These are phyloP conservation scores for Ctenochaetus hawaiiensis DNA, from an alignment of 2,797 vertebrate genomes.

Conservation along the genomic window DNA sequence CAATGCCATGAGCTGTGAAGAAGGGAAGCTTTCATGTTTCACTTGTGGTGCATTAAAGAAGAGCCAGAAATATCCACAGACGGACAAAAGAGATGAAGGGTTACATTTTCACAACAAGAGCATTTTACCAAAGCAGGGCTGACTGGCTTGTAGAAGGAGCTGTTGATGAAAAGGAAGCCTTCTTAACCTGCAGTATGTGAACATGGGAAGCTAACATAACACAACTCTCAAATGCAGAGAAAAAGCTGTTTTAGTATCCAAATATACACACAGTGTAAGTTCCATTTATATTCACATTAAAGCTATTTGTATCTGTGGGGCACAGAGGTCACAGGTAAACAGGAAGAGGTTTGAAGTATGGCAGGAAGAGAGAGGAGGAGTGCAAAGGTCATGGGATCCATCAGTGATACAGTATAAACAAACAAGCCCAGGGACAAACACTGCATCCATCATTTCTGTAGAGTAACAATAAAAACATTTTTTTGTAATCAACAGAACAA, in stretches of 20 bases:
- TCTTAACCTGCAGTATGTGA: neutral
- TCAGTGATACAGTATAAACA: conserved; percentile 41
- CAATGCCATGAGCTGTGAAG: conserved; percentile 6
- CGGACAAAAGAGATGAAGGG: neutral
- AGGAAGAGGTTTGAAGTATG: conserved; percentile 55
- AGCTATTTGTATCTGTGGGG: conserved; percentile 8
- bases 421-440: conserved; percentile 44
- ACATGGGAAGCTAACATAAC: conserved; percentile 16
- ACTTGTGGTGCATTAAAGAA: conserved; percentile 14
- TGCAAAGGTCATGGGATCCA: conserved; percentile 42
- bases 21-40: conserved; percentile 39
- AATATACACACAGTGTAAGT: neutral
- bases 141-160: neutral
- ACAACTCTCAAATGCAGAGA: neutral
- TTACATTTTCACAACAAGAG: conserved; percentile 5
- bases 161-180: conserved; percentile 10
- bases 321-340: conserved; percentile 54
- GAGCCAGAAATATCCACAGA: conserved; percentile 30
- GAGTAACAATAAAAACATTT: neutral
- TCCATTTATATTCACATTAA: conserved; percentile 29
- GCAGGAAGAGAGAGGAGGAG: conserved; percentile 47
- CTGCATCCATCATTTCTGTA: conserved; percentile 9
- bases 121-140: neutral
- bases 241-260: neutral
- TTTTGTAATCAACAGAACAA: neutral